Base-by-base conservation (phyloP, 2,797 vertebrate genomes). In the Enteromius fasciolatus region DNA sequence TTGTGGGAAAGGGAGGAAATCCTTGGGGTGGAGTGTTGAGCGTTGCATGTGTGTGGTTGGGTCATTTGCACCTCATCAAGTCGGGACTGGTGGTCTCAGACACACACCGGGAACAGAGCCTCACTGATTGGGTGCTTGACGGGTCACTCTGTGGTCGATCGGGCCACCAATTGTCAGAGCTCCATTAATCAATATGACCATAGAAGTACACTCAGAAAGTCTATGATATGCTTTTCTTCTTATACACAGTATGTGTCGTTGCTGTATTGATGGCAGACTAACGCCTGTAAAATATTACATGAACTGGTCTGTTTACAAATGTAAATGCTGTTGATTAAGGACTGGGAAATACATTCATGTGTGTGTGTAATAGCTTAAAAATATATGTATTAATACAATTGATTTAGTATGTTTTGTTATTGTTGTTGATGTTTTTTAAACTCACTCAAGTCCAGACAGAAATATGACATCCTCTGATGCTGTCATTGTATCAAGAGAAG, bases 11-110 rank as follows among this genome's bases (percentile, higher is more conserved):
- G 25, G 57, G 63, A 70, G 81, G 63, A 76, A 72, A 68, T 82
- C 74, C 69, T 78, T 44, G n/a, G 81, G 82, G 63, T 59, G 44
- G 63, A 52, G 80, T 76, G 83, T 85, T 75, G 82, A 61, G 72
- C 66, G 54, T 36, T 67, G 74, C 78, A 52, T 86, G 86, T 87
- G 86, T 87, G 85, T 84, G 87, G 84, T 86, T 85, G 77, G 76
- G 86, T 91, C 88, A 87, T 89, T 89, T 81, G 68, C 89, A 90
- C 90, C 87, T 90, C 89, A 90, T 91, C 86, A 90, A 79, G 78
- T 70, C 79, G 20, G 75, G 68, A 61, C 83, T 41, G 80, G 86
- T 88, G 89, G 86, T 88, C 89, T 82, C 66, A 77, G 75, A 70
- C 68, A 73, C 78, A 67, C 85, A 50, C 76, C n/a, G 52, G 67